phyloP scores from a whole-genome alignment of 2,113 vertebrate species.

The Melanocharis versteri region DNA sequence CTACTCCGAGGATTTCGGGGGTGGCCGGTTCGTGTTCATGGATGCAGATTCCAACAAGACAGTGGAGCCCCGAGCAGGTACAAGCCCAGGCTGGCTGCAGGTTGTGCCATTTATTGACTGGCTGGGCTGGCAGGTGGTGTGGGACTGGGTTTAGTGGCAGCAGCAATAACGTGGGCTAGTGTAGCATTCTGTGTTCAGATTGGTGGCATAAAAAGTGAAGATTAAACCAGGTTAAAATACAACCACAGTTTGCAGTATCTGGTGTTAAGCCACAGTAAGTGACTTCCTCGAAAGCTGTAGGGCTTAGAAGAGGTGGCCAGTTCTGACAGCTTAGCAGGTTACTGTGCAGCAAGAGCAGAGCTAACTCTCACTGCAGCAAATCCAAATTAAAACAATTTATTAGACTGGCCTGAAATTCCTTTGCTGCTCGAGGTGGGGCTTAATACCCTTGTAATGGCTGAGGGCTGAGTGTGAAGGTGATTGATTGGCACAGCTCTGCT shows the following conservation, averaged over 20 bases:
- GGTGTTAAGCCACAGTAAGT: neutral
- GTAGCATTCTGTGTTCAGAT: neutral
- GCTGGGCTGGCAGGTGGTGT: neutral
- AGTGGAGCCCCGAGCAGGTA: conserved; percentile 90
- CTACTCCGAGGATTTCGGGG: conserved; percentile 86
- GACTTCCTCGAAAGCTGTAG: neutral
- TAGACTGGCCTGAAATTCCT: neutral
- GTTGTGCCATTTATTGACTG: neutral
- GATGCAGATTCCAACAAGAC: conserved; percentile 85
- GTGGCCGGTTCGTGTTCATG: conserved; percentile 91
- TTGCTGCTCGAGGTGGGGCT: neutral
- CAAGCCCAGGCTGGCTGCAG: neutral
- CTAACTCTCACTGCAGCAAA: neutral
- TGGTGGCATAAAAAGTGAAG: neutral
- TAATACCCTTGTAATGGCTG: neutral
- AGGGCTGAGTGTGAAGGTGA: neutral
- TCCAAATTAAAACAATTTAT: neutral
- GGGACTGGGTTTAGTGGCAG: neutral
- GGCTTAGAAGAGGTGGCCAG: neutral
- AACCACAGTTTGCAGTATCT: neutral
- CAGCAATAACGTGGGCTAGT: neutral
- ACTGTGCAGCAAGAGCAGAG: neutral
- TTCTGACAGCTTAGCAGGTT: neutral
- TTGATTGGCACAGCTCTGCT: neutral
- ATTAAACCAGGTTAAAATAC: neutral